Percentiles rank a stretch among this genome's conserved stretches.
Evolutionary conservation across 2,888 invertebrate genomes (phyloP).

Genomic region (Mesoligia furuncula): DNA sequence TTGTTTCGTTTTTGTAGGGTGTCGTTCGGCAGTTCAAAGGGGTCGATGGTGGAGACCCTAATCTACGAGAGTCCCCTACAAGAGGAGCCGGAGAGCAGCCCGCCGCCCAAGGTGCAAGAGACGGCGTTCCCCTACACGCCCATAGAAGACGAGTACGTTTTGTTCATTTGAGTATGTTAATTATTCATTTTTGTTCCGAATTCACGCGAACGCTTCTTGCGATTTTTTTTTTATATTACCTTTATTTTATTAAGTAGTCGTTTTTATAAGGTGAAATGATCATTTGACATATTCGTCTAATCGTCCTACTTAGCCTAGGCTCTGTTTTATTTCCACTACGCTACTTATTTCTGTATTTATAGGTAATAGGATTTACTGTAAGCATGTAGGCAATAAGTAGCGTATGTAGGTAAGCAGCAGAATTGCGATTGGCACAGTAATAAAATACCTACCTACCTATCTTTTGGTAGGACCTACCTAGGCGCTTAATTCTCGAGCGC

Average conservation of each 20-base stretch:
- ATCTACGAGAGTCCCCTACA: constrained; percentile 96
- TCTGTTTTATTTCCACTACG: background rate
- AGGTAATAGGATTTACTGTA: constrained; percentile 41
- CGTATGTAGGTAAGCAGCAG: background rate
- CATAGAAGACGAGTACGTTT: constrained; percentile 91
- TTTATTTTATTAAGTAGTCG: background rate
- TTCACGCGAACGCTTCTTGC: constrained; percentile 66
- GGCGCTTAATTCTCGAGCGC: constrained; percentile 32
- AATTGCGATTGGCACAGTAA: constrained; percentile 11
- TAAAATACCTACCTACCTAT: background rate
- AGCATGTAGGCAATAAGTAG: background rate
- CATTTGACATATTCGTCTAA: background rate
- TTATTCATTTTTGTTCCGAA: constrained; percentile 77
- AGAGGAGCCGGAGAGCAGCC: constrained; percentile 94
- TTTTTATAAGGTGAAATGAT: background rate
- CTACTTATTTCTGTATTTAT: constrained; percentile 19
- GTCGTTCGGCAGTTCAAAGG: constrained; percentile 98
- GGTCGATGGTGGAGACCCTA: constrained; percentile 98
- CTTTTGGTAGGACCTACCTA: background rate
- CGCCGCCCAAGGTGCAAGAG: constrained; percentile 87
- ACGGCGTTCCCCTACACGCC: constrained; percentile 87
- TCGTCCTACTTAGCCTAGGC: background rate
- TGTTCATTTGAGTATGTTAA: constrained; percentile 84
- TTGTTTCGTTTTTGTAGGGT: constrained; percentile 91
- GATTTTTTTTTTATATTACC: constrained; percentile 7